These are phyloP conservation scores for Oxyruncus cristatus DNA, from an alignment of 2,113 vertebrate species.

Conservation along the genomic window DNA sequence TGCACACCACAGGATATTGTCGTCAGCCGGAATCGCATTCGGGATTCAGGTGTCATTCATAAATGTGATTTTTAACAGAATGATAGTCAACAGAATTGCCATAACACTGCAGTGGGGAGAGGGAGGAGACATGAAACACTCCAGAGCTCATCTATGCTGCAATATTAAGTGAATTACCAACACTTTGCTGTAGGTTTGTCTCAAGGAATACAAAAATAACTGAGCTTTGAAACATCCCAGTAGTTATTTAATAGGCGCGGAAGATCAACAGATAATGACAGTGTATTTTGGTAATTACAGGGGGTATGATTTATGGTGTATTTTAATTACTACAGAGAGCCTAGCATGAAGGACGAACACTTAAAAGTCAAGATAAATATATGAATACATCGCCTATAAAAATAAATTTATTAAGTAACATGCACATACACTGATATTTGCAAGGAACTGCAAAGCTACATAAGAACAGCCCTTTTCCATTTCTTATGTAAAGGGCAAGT, in stretches of 20 bases:
- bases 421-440: background rate
- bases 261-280: conserved; percentile 57
- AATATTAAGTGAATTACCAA: conserved; percentile 16
- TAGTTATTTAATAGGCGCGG: background rate
- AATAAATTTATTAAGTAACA: conserved; percentile 18
- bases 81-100: background rate
- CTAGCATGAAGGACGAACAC: background rate
- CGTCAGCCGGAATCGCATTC: background rate
- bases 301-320: conserved; percentile 15
- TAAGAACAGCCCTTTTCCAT: background rate
- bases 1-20: background rate
- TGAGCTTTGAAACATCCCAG: conserved; percentile 24
- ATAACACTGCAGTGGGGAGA: background rate
- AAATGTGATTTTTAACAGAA: conserved; percentile 32
- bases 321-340: conserved; percentile 53
- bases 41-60: background rate
- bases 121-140: background rate
- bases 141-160: background rate
- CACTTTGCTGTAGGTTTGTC: background rate
- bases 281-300: conserved; percentile 47
- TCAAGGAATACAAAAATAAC: conserved; percentile 28
- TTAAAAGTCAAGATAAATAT: conserved; percentile 45
- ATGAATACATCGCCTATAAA: background rate
- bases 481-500: background rate
- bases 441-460: background rate